Evolutionary conservation across 2,888 invertebrate species (phyloP).

Genomic region (Caenorhabditis wallacei): DNA sequence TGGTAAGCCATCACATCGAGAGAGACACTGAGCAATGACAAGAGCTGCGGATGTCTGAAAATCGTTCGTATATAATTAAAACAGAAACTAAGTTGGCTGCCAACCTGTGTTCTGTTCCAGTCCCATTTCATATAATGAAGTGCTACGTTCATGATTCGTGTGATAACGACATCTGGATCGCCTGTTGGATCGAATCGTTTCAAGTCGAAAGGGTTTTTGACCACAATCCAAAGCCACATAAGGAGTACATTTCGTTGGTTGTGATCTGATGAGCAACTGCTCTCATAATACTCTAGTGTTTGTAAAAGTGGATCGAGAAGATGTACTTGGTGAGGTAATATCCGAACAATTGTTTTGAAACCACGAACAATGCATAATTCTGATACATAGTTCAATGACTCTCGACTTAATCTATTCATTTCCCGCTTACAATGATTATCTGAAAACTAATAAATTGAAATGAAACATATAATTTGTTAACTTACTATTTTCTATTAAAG

Average conservation of each 20-base stretch:
- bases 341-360: slow-evolving; percentile 68
- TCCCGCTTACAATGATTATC: not conserved
- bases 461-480: not conserved
- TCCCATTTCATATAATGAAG: slow-evolving; percentile 66
- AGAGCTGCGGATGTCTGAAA: slow-evolving; percentile 71
- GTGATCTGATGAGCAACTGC: slow-evolving; percentile 36
- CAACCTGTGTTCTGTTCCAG: slow-evolving; percentile 69
- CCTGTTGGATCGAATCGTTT: slow-evolving; percentile 68
- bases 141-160: slow-evolving; percentile 69
- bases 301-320: slow-evolving; percentile 73
- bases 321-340: slow-evolving; percentile 74
- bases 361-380: slow-evolving; percentile 71
- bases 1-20: slow-evolving; percentile 71
- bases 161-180: slow-evolving; percentile 67
- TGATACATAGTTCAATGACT: slow-evolving; percentile 64
- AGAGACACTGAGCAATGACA: slow-evolving; percentile 72
- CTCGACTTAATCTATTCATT: slow-evolving; percentile 41
- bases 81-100: not conserved
- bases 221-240: slow-evolving; percentile 81
- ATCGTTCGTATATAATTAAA: not conserved
- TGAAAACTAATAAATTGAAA: slow-evolving; percentile 21
- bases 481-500: slow-evolving; percentile 46
- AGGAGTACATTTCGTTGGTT: slow-evolving; percentile 71
- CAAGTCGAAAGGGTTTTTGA: slow-evolving; percentile 82
- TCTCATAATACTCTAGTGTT: slow-evolving; percentile 68